These are phyloP conservation scores for Lepidonotus clava DNA, from an alignment of 2,888 invertebrate genomes.

Conservation along the genomic window DNA sequence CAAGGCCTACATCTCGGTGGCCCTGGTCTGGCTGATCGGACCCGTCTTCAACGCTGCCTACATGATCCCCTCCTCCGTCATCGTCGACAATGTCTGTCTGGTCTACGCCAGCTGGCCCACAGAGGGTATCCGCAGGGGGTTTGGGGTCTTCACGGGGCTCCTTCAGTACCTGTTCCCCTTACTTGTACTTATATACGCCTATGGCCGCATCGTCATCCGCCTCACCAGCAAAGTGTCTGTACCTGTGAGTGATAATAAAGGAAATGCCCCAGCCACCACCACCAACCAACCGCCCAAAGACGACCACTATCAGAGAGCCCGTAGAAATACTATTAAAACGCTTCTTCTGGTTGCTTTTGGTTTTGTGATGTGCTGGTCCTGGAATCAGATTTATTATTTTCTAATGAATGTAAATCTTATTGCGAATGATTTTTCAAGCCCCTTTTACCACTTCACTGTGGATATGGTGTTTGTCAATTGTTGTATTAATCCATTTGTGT, in stretches of 20 bases:
- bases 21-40: constrained; percentile 56
- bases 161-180: constrained; percentile 62
- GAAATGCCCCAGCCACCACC: too few relatives aligned
- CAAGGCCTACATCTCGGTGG: constrained; percentile 36
- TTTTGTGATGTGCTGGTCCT: constrained; percentile 61
- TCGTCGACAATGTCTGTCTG: constrained; percentile 55
- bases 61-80: constrained; percentile 46
- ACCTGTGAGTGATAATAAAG: not conserved
- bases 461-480: constrained; percentile 60
- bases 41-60: constrained; percentile 15
- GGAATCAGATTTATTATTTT: constrained; percentile 61
- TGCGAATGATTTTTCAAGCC: constrained; percentile 6
- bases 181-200: constrained; percentile 55
- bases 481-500: constrained; percentile 62
- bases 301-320: not conserved
- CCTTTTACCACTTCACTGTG: constrained; percentile 61
- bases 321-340: constrained; percentile 61
- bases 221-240: not conserved
- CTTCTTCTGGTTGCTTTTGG: constrained; percentile 54
- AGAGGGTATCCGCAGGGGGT: not conserved
- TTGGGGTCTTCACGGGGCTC: constrained; percentile 55
- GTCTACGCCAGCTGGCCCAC: constrained; percentile 58
- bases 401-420: constrained; percentile 60
- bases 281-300: too few relatives aligned
- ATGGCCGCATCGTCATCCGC: constrained; percentile 58